Evolutionary conservation across 2,797 vertebrate genomes (phyloP), one percentile per base, ranked within the genome.

Genomic region (Oreonectes daqikongensis): DNA sequence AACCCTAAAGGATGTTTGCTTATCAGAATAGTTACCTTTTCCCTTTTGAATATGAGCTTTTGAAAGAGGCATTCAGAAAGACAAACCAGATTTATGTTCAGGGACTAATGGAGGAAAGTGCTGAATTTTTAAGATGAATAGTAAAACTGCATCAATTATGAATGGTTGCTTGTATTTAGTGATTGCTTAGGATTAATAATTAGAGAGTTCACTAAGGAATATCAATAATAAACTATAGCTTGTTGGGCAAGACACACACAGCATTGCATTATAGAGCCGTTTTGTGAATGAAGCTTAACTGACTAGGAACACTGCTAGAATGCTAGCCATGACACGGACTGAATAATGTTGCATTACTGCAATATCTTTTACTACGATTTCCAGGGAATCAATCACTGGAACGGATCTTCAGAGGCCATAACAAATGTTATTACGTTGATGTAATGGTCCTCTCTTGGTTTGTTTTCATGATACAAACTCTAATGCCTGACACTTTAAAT

Each of bases 141-240:
- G 48, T 69, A 69, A 69, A 76, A 64, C 35, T 1, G 24, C 46
- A 79, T 79, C 66, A 79, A 79, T 79, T 70, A 79, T 79, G 32
- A 69, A 79, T 70, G 72, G 32, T 69, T 30, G 60, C 42, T 48
- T 63, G 71, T 75, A 35, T 67, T 75, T 59, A 67, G 28, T 35
- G 60, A 74, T 74, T 42, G 40, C 46, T 64, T 30, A n/a, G 63
- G 18, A 46, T 38, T 53, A 68, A 48, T 66, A 32, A 57, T 12
- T 24, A n/a, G 40, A 9, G 28, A 35, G 28, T 42, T 48, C 14
- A 60, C 26, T 10, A 48, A 35, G 12, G 5, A 50, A 50, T 20
- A 35, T 60, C 8, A 5, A 38, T 44, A 63, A 63, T 26, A 26
- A 15, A 72, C 57, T 60, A 24, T 24, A 60, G 9, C 17, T n/a